phyloP scores from a whole-genome alignment of 2,113 vertebrate genomes.

The Platichthys stellatus region DNA sequence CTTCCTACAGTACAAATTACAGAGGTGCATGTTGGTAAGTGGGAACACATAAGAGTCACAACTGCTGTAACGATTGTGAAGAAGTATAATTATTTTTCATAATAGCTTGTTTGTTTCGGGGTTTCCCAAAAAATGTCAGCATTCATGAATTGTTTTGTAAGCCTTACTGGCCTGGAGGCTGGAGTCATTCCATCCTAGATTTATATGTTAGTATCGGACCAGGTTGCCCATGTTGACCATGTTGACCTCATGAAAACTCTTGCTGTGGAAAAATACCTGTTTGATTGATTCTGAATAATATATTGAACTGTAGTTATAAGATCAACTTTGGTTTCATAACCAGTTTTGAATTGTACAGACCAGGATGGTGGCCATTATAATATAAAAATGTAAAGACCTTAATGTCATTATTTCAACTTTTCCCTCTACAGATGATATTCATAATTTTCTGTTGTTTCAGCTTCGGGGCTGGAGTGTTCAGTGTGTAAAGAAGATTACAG shows the following conservation, averaged over 20 bases:
- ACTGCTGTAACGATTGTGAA: background rate
- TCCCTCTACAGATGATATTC: background rate
- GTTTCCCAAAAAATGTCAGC: too few species aligned
- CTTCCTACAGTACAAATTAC: slow-evolving; percentile 92
- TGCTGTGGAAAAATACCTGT: too few species aligned
- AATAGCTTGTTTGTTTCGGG: too few species aligned
- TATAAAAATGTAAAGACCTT: too few species aligned
- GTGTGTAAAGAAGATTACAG: slow-evolving; percentile 99
- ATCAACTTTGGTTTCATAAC: background rate
- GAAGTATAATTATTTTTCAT: background rate
- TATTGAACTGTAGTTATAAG: too few species aligned
- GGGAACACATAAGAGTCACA: background rate
- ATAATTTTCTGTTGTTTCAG: slow-evolving; percentile 70
- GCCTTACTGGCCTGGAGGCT: too few species aligned
- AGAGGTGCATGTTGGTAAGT: slow-evolving; percentile 94
- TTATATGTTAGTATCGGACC: too few species aligned
- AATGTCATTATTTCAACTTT: background rate
- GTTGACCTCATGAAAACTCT: too few species aligned
- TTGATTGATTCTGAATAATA: too few species aligned
- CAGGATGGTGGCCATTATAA: background rate
- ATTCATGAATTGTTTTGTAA: too few species aligned
- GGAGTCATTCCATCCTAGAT: too few species aligned
- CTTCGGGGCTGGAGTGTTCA: slow-evolving; percentile 93
- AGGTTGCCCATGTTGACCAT: too few species aligned
- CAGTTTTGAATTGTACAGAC: background rate